Evolutionary conservation across 2,113 vertebrate genomes (phyloP).

Genomic region (Echinops telfairi): DNA sequence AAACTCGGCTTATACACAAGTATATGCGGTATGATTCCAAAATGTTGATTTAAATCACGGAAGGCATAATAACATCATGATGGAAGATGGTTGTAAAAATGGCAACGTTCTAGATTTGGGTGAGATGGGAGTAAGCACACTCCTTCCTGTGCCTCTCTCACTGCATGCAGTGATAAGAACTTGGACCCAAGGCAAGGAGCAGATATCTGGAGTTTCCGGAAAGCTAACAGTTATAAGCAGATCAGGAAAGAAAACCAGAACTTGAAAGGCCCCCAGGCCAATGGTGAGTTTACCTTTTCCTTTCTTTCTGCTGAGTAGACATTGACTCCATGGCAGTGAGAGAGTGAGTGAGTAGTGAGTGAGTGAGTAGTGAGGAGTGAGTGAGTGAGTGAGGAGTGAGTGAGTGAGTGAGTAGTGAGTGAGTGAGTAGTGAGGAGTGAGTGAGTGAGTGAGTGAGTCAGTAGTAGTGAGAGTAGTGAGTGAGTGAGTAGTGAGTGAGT

Average conservation of each 20-base stretch:
- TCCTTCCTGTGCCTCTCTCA: too few species aligned
- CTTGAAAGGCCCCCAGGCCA: neutral
- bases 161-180: neutral
- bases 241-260: neutral
- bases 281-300: neutral
- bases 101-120: neutral
- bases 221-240: neutral
- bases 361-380: too few species aligned
- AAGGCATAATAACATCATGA: neutral
- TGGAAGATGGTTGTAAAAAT: neutral
- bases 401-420: too few species aligned
- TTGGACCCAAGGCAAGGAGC: neutral
- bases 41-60: neutral
- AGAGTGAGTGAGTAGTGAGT: too few species aligned
- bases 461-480: too few species aligned
- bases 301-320: too few species aligned
- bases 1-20: too few species aligned
- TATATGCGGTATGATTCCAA: neutral
- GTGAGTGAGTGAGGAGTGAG: too few species aligned
- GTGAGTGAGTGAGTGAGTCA: too few species aligned
- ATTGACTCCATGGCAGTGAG: too few species aligned
- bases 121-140: neutral
- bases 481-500: too few species aligned
- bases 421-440: too few species aligned
- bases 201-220: neutral